phyloP scores from a whole-genome alignment of 2,888 invertebrate species.

The Eutolmus rufibarbis region DNA sequence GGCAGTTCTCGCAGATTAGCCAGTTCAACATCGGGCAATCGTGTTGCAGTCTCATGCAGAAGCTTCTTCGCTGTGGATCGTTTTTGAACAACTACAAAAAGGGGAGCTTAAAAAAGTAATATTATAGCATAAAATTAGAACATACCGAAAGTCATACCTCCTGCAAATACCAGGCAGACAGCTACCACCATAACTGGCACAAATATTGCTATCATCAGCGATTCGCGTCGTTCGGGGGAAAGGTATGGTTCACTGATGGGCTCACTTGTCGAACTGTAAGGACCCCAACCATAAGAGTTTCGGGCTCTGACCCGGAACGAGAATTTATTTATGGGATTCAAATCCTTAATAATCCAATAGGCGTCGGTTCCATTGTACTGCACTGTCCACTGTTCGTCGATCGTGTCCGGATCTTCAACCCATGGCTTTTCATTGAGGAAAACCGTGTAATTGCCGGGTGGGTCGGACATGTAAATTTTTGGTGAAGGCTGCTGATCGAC shows the following conservation, averaged over 20 bases:
- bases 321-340: conserved; percentile 69
- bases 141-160: conserved; percentile 56
- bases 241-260: conserved; percentile 62
- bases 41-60: conserved; percentile 65
- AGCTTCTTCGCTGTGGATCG: conserved; percentile 75
- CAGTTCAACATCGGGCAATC: conserved; percentile 80
- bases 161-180: conserved; percentile 56
- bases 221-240: conserved; percentile 58
- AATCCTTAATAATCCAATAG: conserved; percentile 79
- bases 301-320: conserved; percentile 79
- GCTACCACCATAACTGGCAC: conserved; percentile 66
- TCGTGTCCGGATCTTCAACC: conserved; percentile 67
- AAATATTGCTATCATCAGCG: conserved; percentile 70
- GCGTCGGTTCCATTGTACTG: conserved; percentile 83
- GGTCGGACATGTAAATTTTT: conserved; percentile 49
- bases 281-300: conserved; percentile 84
- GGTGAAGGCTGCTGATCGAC: neutral
- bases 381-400: conserved; percentile 67
- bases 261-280: conserved; percentile 74
- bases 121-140: neutral
- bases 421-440: conserved; percentile 60
- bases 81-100: conserved; percentile 68
- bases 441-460: conserved; percentile 58
- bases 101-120: neutral
- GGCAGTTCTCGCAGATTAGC: conserved; percentile 87